phyloP scores from a whole-genome alignment of 2,797 vertebrate species.

The Tadarida brasiliensis region DNA sequence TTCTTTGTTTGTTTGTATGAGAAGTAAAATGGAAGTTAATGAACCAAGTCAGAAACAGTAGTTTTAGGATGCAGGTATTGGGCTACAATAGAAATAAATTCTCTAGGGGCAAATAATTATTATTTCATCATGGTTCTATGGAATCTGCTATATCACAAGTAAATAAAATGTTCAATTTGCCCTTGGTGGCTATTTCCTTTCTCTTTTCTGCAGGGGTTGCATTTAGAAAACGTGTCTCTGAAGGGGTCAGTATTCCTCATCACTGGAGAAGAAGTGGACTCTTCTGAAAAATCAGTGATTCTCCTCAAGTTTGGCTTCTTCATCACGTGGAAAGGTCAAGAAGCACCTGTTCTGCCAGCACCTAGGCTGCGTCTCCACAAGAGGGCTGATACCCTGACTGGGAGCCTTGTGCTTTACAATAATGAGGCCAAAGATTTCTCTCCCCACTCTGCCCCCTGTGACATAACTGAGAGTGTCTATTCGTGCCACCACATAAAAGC shows the following conservation, averaged over 20 bases:
- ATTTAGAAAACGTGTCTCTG: conserved; percentile 2
- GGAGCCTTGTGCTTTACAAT: background rate
- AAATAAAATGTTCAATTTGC: background rate
- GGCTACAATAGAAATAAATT: background rate
- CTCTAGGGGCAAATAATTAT: background rate
- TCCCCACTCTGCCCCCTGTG: background rate
- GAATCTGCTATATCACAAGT: background rate
- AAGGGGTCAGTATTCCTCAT: background rate
- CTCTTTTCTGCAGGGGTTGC: background rate
- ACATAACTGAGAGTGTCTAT: background rate
- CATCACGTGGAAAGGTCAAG: background rate
- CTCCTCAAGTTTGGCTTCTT: background rate
- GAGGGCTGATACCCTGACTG: background rate
- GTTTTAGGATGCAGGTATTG: background rate
- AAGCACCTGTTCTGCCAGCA: background rate
- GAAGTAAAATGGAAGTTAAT: conserved; percentile 23
- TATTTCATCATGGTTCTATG: background rate
- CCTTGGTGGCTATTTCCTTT: background rate
- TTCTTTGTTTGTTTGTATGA: conserved; percentile 22
- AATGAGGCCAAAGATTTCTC: background rate
- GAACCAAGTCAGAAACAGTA: background rate
- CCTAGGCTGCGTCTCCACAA: background rate
- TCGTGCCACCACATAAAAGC: background rate
- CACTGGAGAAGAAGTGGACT: background rate
- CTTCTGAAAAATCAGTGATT: background rate